phyloP scores from a whole-genome alignment of 2,888 invertebrate genomes.

The Eretmocerus hayati region DNA sequence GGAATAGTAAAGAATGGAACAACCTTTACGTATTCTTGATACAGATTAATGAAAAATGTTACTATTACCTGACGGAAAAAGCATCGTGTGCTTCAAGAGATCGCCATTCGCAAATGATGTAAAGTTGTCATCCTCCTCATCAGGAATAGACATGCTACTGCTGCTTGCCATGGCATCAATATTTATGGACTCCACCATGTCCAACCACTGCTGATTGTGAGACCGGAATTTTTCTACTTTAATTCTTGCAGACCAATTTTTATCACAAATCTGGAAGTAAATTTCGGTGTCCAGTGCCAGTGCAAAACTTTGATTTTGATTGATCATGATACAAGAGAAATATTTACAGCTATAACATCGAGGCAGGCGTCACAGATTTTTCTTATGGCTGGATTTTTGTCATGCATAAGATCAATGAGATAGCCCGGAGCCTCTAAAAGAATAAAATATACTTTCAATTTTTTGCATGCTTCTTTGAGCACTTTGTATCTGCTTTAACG shows the following conservation, averaged over 20 bases:
- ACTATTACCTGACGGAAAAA: constrained; percentile 46
- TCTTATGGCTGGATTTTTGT: constrained; percentile 88
- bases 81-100: constrained; percentile 56
- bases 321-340: neutral
- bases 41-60: too few relatives aligned
- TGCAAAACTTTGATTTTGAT: neutral
- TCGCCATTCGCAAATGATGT: constrained; percentile 72
- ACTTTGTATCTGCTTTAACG: neutral
- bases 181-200: constrained; percentile 81
- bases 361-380: constrained; percentile 93
- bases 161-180: constrained; percentile 51
- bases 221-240: constrained; percentile 94
- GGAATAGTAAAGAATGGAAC: too few relatives aligned
- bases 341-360: constrained; percentile 82
- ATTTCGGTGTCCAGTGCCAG: too few relatives aligned
- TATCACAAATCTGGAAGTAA: constrained; percentile 61
- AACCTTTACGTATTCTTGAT: too few relatives aligned
- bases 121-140: constrained; percentile 58
- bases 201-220: constrained; percentile 97
- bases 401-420: constrained; percentile 94
- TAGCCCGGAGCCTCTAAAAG: constrained; percentile 93
- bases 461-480: neutral
- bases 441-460: neutral
- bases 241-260: constrained; percentile 89
- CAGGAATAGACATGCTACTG: constrained; percentile 37